phyloP scores from a whole-genome alignment of 2,888 invertebrate species.

The Dusona sp. region DNA sequence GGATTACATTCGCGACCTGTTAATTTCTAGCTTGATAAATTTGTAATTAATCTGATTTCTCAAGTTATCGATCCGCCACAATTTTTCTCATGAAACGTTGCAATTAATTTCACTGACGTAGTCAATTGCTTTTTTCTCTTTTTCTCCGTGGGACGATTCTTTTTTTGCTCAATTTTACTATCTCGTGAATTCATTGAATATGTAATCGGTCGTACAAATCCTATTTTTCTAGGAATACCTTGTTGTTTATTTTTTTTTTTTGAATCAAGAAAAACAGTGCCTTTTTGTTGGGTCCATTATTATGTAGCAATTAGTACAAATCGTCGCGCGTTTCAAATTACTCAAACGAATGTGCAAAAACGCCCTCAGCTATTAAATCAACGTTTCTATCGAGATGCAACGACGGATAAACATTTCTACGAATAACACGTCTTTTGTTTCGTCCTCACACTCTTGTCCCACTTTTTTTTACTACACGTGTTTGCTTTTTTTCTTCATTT shows the following conservation, averaged over 20 bases:
- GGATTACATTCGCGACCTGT: neutral
- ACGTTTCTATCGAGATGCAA: conserved; percentile 4
- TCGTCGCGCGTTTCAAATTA: conserved; percentile 9
- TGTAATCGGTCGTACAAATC: neutral
- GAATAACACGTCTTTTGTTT: neutral
- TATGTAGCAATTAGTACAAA: conserved; percentile 23
- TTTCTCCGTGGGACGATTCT: neutral
- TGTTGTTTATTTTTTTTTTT: neutral
- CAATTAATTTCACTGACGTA: neutral
- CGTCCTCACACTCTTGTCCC: neutral
- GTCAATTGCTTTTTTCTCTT: neutral
- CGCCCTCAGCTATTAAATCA: conserved; percentile 9
- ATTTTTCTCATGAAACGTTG: neutral
- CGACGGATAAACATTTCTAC: conserved; percentile 27
- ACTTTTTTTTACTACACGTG: neutral
- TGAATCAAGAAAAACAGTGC: neutral
- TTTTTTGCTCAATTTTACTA: neutral
- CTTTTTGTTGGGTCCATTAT: neutral
- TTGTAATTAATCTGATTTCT: neutral
- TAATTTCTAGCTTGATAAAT: neutral
- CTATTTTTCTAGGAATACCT: neutral
- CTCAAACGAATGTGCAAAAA: conserved; percentile 13
- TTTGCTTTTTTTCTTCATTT: neutral
- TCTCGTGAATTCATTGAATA: neutral
- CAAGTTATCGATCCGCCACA: neutral